These are phyloP conservation scores for Sebastes kiyomatsui DNA, from an alignment of 2,797 vertebrate species.

Conservation along the genomic window DNA sequence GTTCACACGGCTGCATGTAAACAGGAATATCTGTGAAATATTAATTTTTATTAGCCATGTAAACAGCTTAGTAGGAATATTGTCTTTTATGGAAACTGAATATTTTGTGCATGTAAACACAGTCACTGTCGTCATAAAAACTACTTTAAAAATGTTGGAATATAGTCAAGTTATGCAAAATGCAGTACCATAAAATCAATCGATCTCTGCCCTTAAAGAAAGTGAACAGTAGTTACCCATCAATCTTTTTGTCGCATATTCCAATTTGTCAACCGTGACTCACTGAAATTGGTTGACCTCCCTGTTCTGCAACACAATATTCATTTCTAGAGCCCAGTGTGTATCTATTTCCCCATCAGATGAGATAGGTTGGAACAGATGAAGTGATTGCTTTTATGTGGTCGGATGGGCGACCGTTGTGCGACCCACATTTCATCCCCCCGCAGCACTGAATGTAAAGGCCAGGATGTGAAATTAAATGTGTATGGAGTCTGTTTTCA, in stretches of 20 bases:
- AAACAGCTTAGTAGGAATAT: neutral
- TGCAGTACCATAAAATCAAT: neutral
- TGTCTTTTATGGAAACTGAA: neutral
- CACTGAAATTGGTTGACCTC: slow-evolving; percentile 28
- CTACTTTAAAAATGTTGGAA: neutral
- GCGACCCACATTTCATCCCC: slow-evolving; percentile 44
- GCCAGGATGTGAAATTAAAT: slow-evolving; percentile 49
- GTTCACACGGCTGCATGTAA: too few relatives aligned
- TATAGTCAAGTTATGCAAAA: slow-evolving; percentile 10
- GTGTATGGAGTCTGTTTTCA: slow-evolving; percentile 18
- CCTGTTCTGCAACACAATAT: slow-evolving; percentile 18
- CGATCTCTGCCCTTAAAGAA: slow-evolving; percentile 2
- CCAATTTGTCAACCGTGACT: slow-evolving; percentile 35
- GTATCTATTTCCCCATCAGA: slow-evolving; percentile 50
- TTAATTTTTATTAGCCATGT: neutral
- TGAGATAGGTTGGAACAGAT: slow-evolving; percentile 49
- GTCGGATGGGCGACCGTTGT: slow-evolving; percentile 55
- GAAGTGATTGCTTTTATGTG: slow-evolving; percentile 64
- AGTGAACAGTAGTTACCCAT: slow-evolving; percentile 6
- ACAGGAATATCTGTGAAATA: neutral
- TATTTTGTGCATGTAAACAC: neutral
- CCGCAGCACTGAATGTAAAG: slow-evolving; percentile 27
- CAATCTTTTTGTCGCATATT: slow-evolving; percentile 40
- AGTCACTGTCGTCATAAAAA: neutral
- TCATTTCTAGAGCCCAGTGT: slow-evolving; percentile 14